Base-by-base conservation (phyloP, 2,888 invertebrate species). In the Cryptus armator region DNA sequence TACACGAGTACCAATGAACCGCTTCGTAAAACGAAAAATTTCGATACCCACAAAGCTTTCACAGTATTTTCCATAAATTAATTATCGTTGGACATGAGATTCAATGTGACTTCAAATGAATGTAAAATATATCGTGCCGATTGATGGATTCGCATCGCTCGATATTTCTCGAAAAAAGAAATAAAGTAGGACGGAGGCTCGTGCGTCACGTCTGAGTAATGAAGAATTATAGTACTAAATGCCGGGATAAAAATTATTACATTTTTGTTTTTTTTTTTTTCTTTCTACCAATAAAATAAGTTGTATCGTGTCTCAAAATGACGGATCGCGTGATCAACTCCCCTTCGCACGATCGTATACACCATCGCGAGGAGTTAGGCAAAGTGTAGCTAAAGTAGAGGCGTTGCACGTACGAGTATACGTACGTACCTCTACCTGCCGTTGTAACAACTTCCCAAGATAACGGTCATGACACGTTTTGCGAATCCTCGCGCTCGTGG, bases 381-480 rank as follows among this genome's bases (percentile, higher is more conserved):
- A 62, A 46, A 77, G 77, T 72, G 71, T 59, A 29, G 43, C 70
- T 37, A 66, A 67, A 71, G 59, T 37, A 48, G 48, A 77, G 84
- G 79, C 66, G 66, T 79, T 64, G 64, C 66, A 70, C 53, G 16
- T 16, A 37, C 51, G 9, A 37, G 62, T 62, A 62, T 32, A 62
- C n/a, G 16, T 48, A 46, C 19, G 19, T 37, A 19, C 29, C 32
- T 64, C 71, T 74, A 66, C 56, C 79, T 48, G 53, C 59, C 32
- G 66, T 75, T 62, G 67, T 19, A 66, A 75, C 76, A 44, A 62
- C 72, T 82, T 79, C 66, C 66, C 76, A n/a, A 80, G 80, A 83
- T 85, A 83, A 83, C 82, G 80, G 80, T 80, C 82, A 71, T 80
- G 76, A 67, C 79, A 75, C 79, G 76, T 82, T 82, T 82, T 53